Conservation (phyloP, 2,113 vertebrate genomes). For the Lophotis ruficrista region DNA sequence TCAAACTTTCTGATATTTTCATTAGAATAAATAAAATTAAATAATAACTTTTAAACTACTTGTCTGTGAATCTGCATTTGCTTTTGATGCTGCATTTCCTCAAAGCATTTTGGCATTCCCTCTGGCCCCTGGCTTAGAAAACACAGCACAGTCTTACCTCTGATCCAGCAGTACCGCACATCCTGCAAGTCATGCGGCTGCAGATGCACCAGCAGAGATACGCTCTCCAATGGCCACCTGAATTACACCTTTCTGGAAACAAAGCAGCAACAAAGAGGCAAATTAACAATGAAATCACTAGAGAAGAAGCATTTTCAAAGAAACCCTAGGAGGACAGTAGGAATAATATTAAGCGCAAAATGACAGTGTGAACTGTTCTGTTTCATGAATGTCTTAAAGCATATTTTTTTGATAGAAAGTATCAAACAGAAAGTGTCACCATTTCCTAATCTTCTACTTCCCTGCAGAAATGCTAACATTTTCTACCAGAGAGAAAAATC, state of each 20-base stretch:
- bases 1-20: not conserved
- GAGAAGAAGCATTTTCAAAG: not conserved
- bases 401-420: not conserved
- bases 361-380: not conserved
- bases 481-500: not conserved
- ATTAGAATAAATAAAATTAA: not conserved
- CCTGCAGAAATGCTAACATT: not conserved
- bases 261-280: not conserved
- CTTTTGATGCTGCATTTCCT: not conserved
- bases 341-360: not conserved
- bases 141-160: not conserved
- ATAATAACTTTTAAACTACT: not conserved
- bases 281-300: not conserved
- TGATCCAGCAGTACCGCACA: not conserved
- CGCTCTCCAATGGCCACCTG: not conserved
- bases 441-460: not conserved
- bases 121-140: not conserved
- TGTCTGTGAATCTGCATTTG: not conserved
- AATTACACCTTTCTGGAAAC: not conserved
- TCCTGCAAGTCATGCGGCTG: accelerated
- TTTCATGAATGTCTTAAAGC: not conserved
- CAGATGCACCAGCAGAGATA: not conserved
- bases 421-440: not conserved
- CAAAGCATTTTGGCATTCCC: not conserved
- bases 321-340: not conserved